Conservation (phyloP, 2,888 invertebrate genomes). For the Phyllotreta striolata region DNA sequence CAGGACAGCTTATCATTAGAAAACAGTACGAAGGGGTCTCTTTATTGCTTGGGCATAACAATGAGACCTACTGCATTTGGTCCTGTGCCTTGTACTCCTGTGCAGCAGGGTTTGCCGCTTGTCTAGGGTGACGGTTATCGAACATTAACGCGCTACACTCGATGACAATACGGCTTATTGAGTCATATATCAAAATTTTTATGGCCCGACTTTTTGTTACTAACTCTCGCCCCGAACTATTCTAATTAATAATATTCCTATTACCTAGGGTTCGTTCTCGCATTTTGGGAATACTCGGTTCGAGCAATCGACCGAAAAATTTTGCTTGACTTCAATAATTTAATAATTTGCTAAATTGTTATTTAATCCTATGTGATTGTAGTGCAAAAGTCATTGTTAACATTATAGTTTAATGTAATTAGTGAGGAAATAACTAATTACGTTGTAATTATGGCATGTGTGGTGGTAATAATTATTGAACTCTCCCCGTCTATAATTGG, state of each 20-base stretch:
- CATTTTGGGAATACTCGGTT: not conserved
- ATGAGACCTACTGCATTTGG: constrained; percentile 38
- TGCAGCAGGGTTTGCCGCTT: constrained; percentile 26
- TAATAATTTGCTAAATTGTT: too few relatives aligned
- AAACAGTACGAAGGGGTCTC: constrained; percentile 46
- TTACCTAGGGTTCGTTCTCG: not conserved
- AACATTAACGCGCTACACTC: constrained; percentile 31
- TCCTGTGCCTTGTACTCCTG: constrained; percentile 24
- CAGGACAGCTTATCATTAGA: constrained; percentile 49
- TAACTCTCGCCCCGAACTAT: constrained; percentile 20
- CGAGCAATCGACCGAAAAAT: too few relatives aligned
- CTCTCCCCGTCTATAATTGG: too few relatives aligned
- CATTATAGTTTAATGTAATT: too few relatives aligned
- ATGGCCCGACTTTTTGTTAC: constrained; percentile 26
- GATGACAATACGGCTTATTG: constrained; percentile 30
- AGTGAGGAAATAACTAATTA: too few relatives aligned
- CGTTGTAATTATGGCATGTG: too few relatives aligned
- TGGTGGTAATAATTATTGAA: too few relatives aligned
- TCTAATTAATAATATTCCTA: constrained; percentile 17
- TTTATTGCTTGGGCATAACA: constrained; percentile 50
- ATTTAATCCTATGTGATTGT: too few relatives aligned
- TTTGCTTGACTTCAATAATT: too few relatives aligned
- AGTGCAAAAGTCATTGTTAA: too few relatives aligned
- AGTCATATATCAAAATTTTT: constrained; percentile 30
- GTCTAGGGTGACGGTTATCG: constrained; percentile 24